Base-by-base conservation (phyloP, 2,113 vertebrate species). In the Sialia sialis region DNA sequence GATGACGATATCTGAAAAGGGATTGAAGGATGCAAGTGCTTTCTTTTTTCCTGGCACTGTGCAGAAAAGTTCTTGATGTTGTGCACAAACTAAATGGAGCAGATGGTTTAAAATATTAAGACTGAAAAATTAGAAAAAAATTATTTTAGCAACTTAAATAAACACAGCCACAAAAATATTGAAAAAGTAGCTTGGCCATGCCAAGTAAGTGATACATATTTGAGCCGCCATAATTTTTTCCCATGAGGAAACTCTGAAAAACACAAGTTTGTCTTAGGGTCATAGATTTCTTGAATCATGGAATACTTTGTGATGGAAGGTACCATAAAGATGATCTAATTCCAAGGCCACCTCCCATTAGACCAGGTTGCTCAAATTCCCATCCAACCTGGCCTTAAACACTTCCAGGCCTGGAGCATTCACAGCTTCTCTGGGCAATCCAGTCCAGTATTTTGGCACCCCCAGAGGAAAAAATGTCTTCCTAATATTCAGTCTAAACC, bases 241-340 rank as follows among this genome's bases (percentile, higher is more conserved):
- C 58, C 39, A 39, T 54, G 59, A 93, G 82, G 97, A 95, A 84
- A 93, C 34, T 73, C 44, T 84, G 55, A 87, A 92, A 68, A 95
- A 68, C 13, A 86, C 90, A 88, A 62, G 27, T 70, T 54, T 54
- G 7, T 36, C 66, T 36, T 66, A 54, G 48, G 11, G 96, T 90
- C 11, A 62, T 23, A 55, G 30, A 54, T 19, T 19, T 17, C 27
- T 16, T 44, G 63, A 46, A 44, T n/a, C 19, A 39, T 19, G 34
- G 13, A 41, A 56, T 56, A 56, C 15, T 43, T 64, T 36, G 9
- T 11, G 16, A 25, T 30, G 13, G 5, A 70, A 48, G 16, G 8
- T 29, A 34, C 12, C 8, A 39, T 10, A 63, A 79, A 36, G 6
- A 55, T 22, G 49, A 63, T 22, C 21, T 56, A 30, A 30, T 80